These are phyloP conservation scores for Conger conger DNA, from an alignment of 2,113 vertebrate genomes.

Conservation along the genomic window DNA sequence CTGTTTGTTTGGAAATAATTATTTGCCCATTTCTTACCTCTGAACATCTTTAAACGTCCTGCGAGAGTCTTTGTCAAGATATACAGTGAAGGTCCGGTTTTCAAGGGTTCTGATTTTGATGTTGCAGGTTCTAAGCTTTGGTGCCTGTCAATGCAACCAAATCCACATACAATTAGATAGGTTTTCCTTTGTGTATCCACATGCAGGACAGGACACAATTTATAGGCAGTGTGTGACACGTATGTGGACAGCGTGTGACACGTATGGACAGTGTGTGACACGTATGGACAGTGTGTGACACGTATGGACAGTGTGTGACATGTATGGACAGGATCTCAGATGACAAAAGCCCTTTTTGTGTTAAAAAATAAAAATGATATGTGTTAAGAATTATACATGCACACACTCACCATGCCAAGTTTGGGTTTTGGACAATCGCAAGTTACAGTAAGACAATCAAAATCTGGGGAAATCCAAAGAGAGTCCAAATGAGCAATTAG, in stretches of 20 bases:
- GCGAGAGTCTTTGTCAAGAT: slow-evolving; percentile 77
- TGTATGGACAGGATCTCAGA: too few relatives aligned
- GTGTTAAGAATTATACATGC: neutral
- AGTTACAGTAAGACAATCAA: slow-evolving; percentile 66
- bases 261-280: too few relatives aligned
- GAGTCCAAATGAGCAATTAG: too few relatives aligned
- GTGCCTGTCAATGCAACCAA: slow-evolving; percentile 50
- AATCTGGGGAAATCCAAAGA: slow-evolving; percentile 48
- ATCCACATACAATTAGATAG: neutral
- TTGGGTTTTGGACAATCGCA: slow-evolving; percentile 63
- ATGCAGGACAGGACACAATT: neutral
- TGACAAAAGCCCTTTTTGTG: too few relatives aligned
- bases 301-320: too few relatives aligned
- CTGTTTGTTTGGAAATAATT: neutral
- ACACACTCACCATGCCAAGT: slow-evolving; percentile 71
- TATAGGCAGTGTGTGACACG: neutral
- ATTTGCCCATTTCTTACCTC: slow-evolving; percentile 60
- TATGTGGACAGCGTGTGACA: too few relatives aligned
- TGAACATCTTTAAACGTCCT: slow-evolving; percentile 73
- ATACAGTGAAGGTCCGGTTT: slow-evolving; percentile 67
- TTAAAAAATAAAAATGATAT: neutral
- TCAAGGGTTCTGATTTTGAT: slow-evolving; percentile 74
- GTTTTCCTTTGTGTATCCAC: neutral
- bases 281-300: too few relatives aligned
- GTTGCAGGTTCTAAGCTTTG: slow-evolving; percentile 64